phyloP scores from a whole-genome alignment of 1,140 invertebrate genomes.

The Hyles vespertilio region DNA sequence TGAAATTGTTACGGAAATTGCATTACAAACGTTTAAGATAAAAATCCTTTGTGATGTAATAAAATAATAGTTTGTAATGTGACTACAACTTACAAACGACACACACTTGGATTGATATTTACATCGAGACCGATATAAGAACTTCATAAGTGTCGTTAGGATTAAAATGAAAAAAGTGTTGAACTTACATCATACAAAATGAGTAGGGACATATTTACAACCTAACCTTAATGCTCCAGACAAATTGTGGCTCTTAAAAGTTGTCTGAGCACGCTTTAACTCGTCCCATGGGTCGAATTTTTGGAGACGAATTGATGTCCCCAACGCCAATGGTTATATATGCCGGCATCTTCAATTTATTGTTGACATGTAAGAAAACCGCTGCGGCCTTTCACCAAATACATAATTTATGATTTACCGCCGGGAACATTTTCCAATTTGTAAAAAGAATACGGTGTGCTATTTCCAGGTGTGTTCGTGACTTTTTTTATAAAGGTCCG shows the following conservation, averaged over 20 bases:
- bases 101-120: too few relatives aligned
- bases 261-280: conserved; percentile 10
- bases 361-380: conserved; percentile 5
- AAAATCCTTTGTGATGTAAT: neutral
- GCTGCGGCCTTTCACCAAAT: conserved; percentile 1
- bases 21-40: neutral
- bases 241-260: conserved; percentile 12
- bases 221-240: neutral
- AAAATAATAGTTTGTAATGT: too few relatives aligned
- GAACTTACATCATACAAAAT: too few relatives aligned
- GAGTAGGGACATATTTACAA: neutral
- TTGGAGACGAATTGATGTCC: conserved; percentile 11
- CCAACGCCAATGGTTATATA: conserved; percentile 6
- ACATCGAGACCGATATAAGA: too few relatives aligned
- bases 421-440: neutral
- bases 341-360: conserved; percentile 16
- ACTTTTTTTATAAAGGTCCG: too few relatives aligned
- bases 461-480: too few relatives aligned
- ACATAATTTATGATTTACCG: conserved; percentile 14
- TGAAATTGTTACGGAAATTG: neutral
- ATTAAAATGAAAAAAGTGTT: too few relatives aligned
- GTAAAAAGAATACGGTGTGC: neutral
- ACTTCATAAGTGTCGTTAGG: too few relatives aligned
- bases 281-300: conserved; percentile 16
- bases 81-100: too few relatives aligned